Evolutionary conservation across 2,797 vertebrate genomes (phyloP).

Genomic region (Discoglossus pictus): DNA sequence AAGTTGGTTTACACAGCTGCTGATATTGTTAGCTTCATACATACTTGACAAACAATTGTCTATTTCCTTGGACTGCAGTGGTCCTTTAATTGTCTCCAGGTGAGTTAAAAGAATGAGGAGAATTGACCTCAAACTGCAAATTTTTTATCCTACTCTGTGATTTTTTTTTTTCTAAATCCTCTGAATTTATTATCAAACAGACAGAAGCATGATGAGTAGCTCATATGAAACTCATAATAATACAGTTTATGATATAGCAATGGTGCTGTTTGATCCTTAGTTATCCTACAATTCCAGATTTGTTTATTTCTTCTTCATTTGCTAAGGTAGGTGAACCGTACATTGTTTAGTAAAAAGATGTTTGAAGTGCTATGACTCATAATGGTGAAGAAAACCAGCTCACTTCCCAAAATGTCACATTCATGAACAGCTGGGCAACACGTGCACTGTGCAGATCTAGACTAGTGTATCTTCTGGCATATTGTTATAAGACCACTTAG

Average conservation of each 20-base stretch:
- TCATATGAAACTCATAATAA: constrained; percentile 24
- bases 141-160: no score
- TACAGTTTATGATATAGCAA: background rate
- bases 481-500: no score
- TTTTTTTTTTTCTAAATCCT: no score
- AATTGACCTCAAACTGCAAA: no score
- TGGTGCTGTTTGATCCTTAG: constrained; percentile 28
- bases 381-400: constrained; percentile 39
- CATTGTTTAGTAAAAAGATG: constrained; percentile 33
- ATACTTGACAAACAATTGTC: no score
- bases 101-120: no score
- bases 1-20: no score
- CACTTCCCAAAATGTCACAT: constrained; percentile 16
- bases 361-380: constrained; percentile 50
- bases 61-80: no score
- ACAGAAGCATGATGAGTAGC: background rate
- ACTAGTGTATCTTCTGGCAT: no score
- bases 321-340: constrained; percentile 47
- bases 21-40: no score
- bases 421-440: constrained; percentile 37
- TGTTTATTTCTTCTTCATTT: constrained; percentile 48
- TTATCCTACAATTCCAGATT: constrained; percentile 48
- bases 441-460: background rate
- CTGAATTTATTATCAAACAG: no score
- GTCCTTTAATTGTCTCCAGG: no score